Base-by-base conservation (phyloP, 2,888 invertebrate genomes). In the Helicoverpa assulta region DNA sequence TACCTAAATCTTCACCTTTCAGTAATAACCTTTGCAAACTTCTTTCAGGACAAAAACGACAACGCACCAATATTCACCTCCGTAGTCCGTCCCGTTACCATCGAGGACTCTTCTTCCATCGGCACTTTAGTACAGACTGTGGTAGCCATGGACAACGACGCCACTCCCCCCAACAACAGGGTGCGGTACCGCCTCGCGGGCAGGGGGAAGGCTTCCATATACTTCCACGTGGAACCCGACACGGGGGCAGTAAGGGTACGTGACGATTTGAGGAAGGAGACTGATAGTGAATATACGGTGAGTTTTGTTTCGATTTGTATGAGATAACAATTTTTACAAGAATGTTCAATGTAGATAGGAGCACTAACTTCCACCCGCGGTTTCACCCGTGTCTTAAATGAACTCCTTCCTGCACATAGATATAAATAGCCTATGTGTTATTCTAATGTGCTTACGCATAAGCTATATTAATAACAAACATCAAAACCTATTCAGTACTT, bases 221-320 rank as follows among this genome's bases (percentile, higher is more conserved):
- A 98, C 91, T 99, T 99, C 95, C 97, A 98, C 81, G 97, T 99
- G 8, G 98, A 99, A 90, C 97, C 98, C 0, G 98, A 98, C 72
- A 97, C 97, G 0, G 99, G 99, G 0, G 97, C 97, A 0, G 94
- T 99, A 19, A 96, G 97, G 64, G 97, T 99, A 0, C 96, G 98
- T 37, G 98, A 98, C 87, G 98, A 98, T 88, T 90, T 99, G 62
- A 96, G 98, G 67, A 98, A 98, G 90, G 98, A 98, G 91, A 97
- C 97, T 12, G 98, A 98, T 86, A 98, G 98, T 52, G 98, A 99
- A 94, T 98, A 98, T 91, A 98, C 98, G 91, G 98, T 98, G n/a
- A 91, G 94, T 88, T 50, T 58, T 21, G 0, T 16, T 21, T 62
- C 6, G 19, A 37, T 37, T 37, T 37, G 5, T 37, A 21, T 21